Conservation (phyloP, 2,113 vertebrate species). For the Protomyctophum bolini region DNA sequence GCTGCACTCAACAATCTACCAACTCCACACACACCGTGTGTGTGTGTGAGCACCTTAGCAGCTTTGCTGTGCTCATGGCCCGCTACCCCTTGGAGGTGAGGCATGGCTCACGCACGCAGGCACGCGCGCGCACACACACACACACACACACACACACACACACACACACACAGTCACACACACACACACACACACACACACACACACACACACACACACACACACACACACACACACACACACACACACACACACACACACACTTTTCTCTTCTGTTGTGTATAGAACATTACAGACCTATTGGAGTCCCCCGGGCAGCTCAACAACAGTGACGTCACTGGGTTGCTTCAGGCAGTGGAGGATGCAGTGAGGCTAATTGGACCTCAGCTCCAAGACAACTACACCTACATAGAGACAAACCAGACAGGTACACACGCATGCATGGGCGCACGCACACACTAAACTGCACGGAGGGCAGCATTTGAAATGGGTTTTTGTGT, state of each 20-base stretch:
- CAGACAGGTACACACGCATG: neutral
- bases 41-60: conserved; percentile 84
- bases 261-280: no score
- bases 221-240: no score
- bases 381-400: conserved; percentile 68
- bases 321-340: conserved; percentile 36
- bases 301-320: conserved; percentile 13
- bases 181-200: no score
- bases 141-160: no score
- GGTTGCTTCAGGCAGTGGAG: conserved; percentile 67
- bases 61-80: conserved; percentile 89
- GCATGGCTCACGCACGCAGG: neutral
- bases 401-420: conserved; percentile 15
- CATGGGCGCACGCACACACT: neutral
- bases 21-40: conserved; percentile 73
- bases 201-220: no score
- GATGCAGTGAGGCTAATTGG: conserved; percentile 70
- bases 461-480: neutral
- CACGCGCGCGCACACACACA: no score
- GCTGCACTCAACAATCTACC: conserved; percentile 63
- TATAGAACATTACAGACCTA: no score
- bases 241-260: no score
- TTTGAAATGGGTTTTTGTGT: neutral
- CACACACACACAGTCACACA: no score
- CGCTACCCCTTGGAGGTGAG: conserved; percentile 82